Conservation (phyloP, 2,797 vertebrate genomes). For the Pterois miles region DNA sequence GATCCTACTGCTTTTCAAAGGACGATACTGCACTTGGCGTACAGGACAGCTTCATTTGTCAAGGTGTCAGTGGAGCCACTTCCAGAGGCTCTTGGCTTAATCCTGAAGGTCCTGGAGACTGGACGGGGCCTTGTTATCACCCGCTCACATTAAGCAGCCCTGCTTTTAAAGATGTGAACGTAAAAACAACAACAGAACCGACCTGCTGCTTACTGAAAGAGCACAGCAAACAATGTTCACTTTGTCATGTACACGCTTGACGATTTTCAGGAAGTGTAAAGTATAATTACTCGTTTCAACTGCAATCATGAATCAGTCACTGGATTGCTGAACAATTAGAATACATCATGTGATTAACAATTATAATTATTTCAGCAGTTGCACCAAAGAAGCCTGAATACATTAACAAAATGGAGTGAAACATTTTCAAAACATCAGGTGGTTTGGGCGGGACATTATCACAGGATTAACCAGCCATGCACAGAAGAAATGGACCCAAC, state of each 20-base stretch:
- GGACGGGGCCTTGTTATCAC: constrained; percentile 1
- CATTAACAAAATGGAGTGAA: background rate
- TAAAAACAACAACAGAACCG: background rate
- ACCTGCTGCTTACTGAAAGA: background rate
- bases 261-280: background rate
- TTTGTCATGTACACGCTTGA: background rate
- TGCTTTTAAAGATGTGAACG: background rate
- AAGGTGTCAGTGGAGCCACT: constrained; percentile 32
- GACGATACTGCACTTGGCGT: constrained; percentile 22
- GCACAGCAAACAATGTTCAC: background rate
- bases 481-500: background rate
- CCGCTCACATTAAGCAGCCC: background rate
- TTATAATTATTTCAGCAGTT: constrained; percentile 10
- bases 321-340: constrained; percentile 3
- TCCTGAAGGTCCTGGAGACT: constrained; percentile 20
- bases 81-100: constrained; percentile 21
- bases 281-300: constrained; percentile 15
- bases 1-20: constrained; percentile 43
- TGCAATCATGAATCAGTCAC: constrained; percentile 25
- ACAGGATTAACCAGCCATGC: background rate
- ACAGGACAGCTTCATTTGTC: constrained; percentile 37
- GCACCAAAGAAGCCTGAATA: background rate
- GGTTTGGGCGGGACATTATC: background rate
- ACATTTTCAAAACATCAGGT: background rate
- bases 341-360: background rate